Base-by-base conservation (phyloP, 2,888 invertebrate species). In the Luffia ferchaultella region DNA sequence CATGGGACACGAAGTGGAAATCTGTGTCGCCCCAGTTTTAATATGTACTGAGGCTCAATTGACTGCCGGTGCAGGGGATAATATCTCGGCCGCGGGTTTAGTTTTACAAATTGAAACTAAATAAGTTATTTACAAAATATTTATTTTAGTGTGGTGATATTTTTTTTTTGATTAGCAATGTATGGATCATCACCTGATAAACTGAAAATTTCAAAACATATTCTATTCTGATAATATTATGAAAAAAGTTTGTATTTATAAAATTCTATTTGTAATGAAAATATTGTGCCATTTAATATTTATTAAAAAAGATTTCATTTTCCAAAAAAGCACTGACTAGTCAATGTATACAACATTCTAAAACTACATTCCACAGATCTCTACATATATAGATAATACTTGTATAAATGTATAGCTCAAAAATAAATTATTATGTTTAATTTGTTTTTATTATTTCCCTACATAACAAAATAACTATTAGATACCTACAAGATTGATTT, bases 21-120 rank as follows among this genome's bases (percentile, higher is more conserved):
- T 94, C 49, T 95, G 95, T 70, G 87, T 95, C 2, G 93, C 94
- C 0, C 94, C 95, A 0, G 93, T 93, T 3, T 75, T 95, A 19
- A 93, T 95, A 2, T 95, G 95, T 63, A 93, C 92, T 0, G 86
- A 91, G 58, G 93, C 92, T 0, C 87, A 89, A 53, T 88, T 93
- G 61, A 95, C 95, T 0, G 94, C 92, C 0, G 95, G 95, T 0
- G 94, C 93, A 9, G 95, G 95, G 0, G 95, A 95, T 67, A 95
- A 94, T 64, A 92, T 95, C 56, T 94, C 94, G 0, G 92, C 93
- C n/a, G 92, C 94, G 1, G 94, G 93, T n/a, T 75, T 95, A 16
- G 90, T 88, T n/a, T 75, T 89, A 50, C 90, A 90, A 69, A 85
- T 90, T 53, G 86, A 82, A 53, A 20, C 42, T 18, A 42, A 50